Base-by-base conservation (phyloP, 2,113 vertebrate genomes). In the Oxygymnocypris stewartii region DNA sequence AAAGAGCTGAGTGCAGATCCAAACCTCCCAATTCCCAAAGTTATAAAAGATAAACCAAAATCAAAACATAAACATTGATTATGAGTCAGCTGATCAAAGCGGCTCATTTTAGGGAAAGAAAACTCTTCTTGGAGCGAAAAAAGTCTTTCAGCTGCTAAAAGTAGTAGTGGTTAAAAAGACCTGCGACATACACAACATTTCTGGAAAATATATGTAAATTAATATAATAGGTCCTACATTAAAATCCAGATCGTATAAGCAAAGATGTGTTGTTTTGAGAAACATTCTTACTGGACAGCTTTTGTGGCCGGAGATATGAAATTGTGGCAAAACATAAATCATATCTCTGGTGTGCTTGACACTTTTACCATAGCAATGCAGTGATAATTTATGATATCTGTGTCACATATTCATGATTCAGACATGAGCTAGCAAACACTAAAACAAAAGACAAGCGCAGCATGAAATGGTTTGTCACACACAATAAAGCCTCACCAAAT, bases 391-490 rank as follows among this genome's bases (percentile, higher is more conserved):
- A 92, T 88, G 88, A 92, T 91, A 89, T 82, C 86, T 89, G 87
- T 85, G 90, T 89, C 90, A 87, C 83, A 85, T 87, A 92, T 89
- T 90, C 87, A 92, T 89, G 91, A 91, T 92, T 93, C 92, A 91
- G 85, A 90, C 92, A 91, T 90, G 93, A 93, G 92, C 92, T 91
- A 92, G 90, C 20, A 80, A 79, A 57, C n/a, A 35, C 67, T 75
- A 47, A 89, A 93, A 92, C 18, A 84, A 75, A 88, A 89, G 89
- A 86, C 90, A 90, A 93, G 92, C 88, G 90, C 91, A 92, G 93
- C 93, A 90, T 93, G 92, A 93, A 91, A 91, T 92, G 86, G 89
- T 90, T 92, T 91, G 92, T 91, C 93, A 93, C 92, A 91, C 93
- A 90, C 31, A 4, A 54, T 54, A 25, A 31, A 18, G 75, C 11